Evolutionary conservation across 2,888 invertebrate species (phyloP).

Genomic region (Lordiphosa andalusiaca): DNA sequence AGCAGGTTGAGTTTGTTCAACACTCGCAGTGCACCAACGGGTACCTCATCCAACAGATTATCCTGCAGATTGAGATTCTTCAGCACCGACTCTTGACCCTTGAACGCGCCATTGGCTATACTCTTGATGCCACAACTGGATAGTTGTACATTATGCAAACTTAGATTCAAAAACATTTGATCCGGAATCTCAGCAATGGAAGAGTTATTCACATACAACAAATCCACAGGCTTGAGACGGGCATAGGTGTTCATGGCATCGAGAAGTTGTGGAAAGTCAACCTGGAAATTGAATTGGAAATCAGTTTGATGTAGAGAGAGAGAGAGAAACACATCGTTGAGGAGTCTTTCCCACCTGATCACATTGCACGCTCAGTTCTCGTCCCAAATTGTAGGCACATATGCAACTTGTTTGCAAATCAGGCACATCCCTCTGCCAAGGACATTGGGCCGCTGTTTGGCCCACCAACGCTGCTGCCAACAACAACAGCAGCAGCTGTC

Average conservation of each 20-base stretch:
- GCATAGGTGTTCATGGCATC: constrained; percentile 87
- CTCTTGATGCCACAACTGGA: constrained; percentile 89
- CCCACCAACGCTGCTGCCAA: constrained; percentile 18
- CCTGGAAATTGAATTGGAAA: constrained; percentile 81
- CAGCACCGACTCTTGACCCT: constrained; percentile 89
- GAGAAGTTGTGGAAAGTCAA: constrained; percentile 88
- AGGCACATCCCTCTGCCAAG: constrained; percentile 89
- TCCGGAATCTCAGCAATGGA: constrained; percentile 86
- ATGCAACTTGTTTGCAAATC: constrained; percentile 91
- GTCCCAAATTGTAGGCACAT: constrained; percentile 92
- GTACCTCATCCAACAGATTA: constrained; percentile 89
- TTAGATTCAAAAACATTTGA: constrained; percentile 85
- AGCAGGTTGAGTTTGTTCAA: constrained; percentile 88
- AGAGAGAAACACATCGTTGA: no score
- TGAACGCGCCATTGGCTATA: constrained; percentile 88
- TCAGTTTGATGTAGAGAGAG: no score
- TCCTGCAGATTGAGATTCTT: constrained; percentile 93
- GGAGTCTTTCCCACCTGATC: no score
- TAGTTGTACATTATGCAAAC: constrained; percentile 90
- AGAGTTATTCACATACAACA: constrained; percentile 94
- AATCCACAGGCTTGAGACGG: constrained; percentile 86
- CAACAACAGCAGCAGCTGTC: constrained; percentile 36
- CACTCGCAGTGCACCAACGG: constrained; percentile 86
- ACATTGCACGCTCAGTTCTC: constrained; percentile 93
- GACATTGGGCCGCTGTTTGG: constrained; percentile 84